These are phyloP conservation scores for Trogon melanurus DNA, from an alignment of 2,113 vertebrate genomes.

Conservation along the genomic window DNA sequence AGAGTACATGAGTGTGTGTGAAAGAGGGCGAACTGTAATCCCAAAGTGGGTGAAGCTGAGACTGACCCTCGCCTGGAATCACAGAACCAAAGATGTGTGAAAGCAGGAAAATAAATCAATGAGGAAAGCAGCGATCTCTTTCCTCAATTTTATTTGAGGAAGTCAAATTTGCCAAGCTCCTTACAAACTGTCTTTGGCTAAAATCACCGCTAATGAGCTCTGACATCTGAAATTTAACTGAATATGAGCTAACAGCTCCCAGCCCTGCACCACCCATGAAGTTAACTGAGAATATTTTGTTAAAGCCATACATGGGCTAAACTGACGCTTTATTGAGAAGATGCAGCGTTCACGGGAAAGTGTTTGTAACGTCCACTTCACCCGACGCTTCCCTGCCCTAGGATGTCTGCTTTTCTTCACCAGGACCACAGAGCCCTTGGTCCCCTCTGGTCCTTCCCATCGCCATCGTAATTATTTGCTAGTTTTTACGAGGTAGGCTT, in stretches of 20 bases:
- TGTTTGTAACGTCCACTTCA: conserved; percentile 67
- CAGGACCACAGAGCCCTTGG: not conserved
- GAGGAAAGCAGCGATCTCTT: conserved; percentile 65
- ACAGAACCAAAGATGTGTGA: conserved; percentile 13
- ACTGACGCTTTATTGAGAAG: conserved; percentile 71
- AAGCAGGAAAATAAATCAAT: conserved; percentile 64
- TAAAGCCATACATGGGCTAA: conserved; percentile 2
- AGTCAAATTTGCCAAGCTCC: conserved; percentile 70
- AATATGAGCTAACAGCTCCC: conserved; percentile 73
- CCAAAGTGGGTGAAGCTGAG: conserved; percentile 43
- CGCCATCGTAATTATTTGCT: conserved; percentile 28
- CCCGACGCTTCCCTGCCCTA: conserved; percentile 55
- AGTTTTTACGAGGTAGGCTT: conserved; percentile 35
- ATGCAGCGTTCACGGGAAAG: conserved; percentile 53
- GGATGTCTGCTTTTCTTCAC: conserved; percentile 67
- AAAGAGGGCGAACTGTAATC: conserved; percentile 1
- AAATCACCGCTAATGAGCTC: conserved; percentile 76
- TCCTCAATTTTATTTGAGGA: conserved; percentile 76
- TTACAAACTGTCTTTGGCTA: conserved; percentile 75
- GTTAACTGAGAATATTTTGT: conserved; percentile 72
- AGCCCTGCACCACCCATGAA: conserved; percentile 77
- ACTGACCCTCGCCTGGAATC: conserved; percentile 3
- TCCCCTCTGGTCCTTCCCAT: conserved; percentile 26
- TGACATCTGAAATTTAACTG: conserved; percentile 79
- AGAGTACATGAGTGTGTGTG: not conserved